Conservation (phyloP, 2,797 vertebrate species). For the Sorex maritimensis region DNA sequence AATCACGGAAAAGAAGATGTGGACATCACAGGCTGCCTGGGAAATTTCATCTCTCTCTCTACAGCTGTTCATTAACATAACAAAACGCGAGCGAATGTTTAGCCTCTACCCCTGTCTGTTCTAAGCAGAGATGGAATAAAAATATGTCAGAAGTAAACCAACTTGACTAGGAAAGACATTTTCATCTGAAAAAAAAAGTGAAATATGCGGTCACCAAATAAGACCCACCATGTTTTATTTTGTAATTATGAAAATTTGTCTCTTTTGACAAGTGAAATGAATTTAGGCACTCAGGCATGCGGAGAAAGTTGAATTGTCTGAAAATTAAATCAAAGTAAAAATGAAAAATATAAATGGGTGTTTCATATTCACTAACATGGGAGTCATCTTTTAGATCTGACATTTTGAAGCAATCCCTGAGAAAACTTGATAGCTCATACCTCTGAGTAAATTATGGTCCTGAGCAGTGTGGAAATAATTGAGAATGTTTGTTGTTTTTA, state of each 20-base stretch:
- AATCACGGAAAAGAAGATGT: conserved; percentile 65
- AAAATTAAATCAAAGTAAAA: conserved; percentile 93
- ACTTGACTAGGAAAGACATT: conserved; percentile 70
- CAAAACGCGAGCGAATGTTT: conserved; percentile 72
- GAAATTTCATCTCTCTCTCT: conserved; percentile 64
- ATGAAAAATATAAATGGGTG: conserved; percentile 89
- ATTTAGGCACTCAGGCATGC: conserved; percentile 91
- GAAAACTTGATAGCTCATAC: conserved; percentile 90
- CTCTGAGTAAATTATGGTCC: conserved; percentile 91
- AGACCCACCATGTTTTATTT: conserved; percentile 89
- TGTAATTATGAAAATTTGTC: conserved; percentile 93
- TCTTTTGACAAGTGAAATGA: conserved; percentile 91
- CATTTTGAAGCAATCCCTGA: conserved; percentile 89
- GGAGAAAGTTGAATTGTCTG: conserved; percentile 91
- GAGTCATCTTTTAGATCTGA: conserved; percentile 91
- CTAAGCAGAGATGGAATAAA: conserved; percentile 40
- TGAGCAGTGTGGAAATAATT: conserved; percentile 90
- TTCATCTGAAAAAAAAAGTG: conserved; percentile 70
- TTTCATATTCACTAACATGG: conserved; percentile 88
- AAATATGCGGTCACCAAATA: conserved; percentile 87
- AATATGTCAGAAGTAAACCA: conserved; percentile 78
- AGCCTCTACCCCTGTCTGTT: conserved; percentile 38
- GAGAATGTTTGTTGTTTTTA: conserved; percentile 91
- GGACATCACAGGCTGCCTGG: neutral
- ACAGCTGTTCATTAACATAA: conserved; percentile 79